These are phyloP conservation scores for Cephalopachus bancanus DNA, from an alignment of 2,797 vertebrate genomes.

Conservation along the genomic window DNA sequence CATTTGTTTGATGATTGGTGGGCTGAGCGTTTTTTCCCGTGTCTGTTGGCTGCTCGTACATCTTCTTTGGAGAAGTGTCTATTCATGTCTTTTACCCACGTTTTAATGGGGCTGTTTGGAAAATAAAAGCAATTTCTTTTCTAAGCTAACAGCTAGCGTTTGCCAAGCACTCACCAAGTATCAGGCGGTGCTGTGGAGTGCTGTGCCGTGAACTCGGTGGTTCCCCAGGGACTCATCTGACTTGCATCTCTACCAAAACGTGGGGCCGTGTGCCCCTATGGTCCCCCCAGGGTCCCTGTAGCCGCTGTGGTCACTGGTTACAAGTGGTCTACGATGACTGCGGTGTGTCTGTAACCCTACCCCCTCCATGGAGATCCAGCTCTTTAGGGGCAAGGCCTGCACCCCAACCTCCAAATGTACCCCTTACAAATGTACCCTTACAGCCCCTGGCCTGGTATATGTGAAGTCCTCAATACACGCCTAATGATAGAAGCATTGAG, in stretches of 20 bases:
- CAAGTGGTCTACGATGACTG: not conserved
- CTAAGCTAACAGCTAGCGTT: not conserved
- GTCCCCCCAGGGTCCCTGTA: too few relatives aligned
- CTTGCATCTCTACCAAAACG: too few relatives aligned
- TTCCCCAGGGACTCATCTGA: not conserved
- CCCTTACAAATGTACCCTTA: not conserved
- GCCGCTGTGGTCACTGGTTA: not conserved
- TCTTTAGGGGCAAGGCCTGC: not conserved
- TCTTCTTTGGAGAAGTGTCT: too few relatives aligned
- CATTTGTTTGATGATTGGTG: too few relatives aligned
- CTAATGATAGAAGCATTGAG: not conserved
- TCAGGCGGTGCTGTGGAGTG: not conserved
- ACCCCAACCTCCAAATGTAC: not conserved
- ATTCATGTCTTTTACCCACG: too few relatives aligned
- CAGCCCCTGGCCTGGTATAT: not conserved
- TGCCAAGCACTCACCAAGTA: not conserved
- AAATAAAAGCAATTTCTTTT: slow-evolving; percentile 21
- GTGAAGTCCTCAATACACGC: accelerated
- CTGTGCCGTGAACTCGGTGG: not conserved
- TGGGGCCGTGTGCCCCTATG: too few relatives aligned
- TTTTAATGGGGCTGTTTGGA: too few relatives aligned
- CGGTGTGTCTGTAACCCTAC: too few relatives aligned
- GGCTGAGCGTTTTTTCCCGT: too few relatives aligned
- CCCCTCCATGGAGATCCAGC: not conserved
- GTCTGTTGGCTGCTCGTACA: too few relatives aligned